Percentiles rank a stretch among this genome's conserved stretches.
These are phyloP conservation scores for Thecocarcelia acutangulata DNA, from an alignment of 2,888 invertebrate genomes.

Conservation along the genomic window DNA sequence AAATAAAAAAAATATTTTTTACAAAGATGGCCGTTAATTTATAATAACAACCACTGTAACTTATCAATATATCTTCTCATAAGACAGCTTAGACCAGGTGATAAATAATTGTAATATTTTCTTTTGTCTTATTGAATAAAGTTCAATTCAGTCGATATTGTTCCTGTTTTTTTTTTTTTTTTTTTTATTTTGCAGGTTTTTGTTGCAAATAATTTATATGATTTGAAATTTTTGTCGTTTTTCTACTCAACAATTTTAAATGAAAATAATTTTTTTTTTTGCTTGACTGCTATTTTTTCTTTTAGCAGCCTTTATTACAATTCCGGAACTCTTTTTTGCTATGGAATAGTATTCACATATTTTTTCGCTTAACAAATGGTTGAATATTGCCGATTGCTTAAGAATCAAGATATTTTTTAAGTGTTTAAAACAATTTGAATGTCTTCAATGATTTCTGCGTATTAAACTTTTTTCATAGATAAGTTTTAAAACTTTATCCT, in stretches of 20 bases:
- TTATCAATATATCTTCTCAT: neutral
- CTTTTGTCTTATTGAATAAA: constrained; percentile 19
- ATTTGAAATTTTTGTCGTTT: neutral
- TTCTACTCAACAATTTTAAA: neutral
- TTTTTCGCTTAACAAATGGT: neutral
- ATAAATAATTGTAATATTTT: constrained; percentile 58
- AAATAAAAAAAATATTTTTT: too few species aligned
- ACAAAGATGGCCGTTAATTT: too few species aligned
- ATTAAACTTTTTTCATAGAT: constrained; percentile 30
- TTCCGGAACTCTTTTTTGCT: neutral
- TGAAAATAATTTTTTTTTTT: neutral
- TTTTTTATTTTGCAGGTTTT: constrained; percentile 5
- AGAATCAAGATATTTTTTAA: constrained; percentile 1
- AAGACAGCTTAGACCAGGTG: constrained; percentile 36
- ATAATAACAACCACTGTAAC: constrained; percentile 8
- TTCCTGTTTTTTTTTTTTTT: too few species aligned
- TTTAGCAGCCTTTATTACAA: neutral
- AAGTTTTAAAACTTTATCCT: constrained; percentile 62
- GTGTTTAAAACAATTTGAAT: constrained; percentile 35
- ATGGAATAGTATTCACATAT: neutral
- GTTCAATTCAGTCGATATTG: constrained; percentile 16
- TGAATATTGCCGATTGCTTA: constrained; percentile 7
- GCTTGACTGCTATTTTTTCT: neutral
- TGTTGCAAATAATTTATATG: constrained; percentile 19
- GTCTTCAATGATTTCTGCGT: constrained; percentile 34